Percentiles rank a stretch among this genome's conserved stretches.
Conservation (phyloP, 35 echinoderm and acorn worm genomes). For the Acanthaster planci region DNA sequence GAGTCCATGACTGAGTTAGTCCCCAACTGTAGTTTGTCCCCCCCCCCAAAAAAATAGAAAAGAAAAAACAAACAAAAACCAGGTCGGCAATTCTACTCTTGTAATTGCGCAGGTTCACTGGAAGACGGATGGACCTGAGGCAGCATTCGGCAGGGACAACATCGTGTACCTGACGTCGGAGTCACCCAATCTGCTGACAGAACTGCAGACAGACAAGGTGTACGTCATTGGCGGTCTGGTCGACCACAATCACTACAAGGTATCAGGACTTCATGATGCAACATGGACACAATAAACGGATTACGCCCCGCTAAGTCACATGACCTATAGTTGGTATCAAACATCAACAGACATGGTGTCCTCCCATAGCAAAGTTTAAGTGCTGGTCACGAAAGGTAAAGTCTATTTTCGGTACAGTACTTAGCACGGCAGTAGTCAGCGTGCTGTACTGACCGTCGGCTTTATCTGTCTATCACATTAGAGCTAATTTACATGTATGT, state of each 20-base stretch:
- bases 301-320: background rate
- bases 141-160: constrained; percentile 58
- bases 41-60: too few relatives aligned
- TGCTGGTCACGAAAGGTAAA: too few relatives aligned
- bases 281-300: background rate
- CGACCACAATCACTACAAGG: constrained; percentile 98
- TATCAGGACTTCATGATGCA: constrained; percentile 13
- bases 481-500: too few relatives aligned
- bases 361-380: too few relatives aligned
- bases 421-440: too few relatives aligned
- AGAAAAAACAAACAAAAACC: background rate
- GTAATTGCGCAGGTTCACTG: constrained; percentile 48
- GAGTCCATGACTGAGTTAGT: too few relatives aligned
- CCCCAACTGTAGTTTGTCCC: too few relatives aligned
- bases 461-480: too few relatives aligned
- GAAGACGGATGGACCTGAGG: constrained; percentile 37
- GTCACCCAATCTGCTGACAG: constrained; percentile 76
- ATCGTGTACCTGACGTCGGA: constrained; percentile 88
- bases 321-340: too few relatives aligned
- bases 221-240: constrained; percentile 95
- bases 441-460: too few relatives aligned
- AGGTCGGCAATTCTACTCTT: background rate
- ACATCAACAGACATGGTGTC: too few relatives aligned
- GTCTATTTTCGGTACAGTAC: too few relatives aligned
- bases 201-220: constrained; percentile 65